These are phyloP conservation scores for Notospermus geniculatus DNA, from an alignment of 1,140 invertebrate species.

Conservation along the genomic window DNA sequence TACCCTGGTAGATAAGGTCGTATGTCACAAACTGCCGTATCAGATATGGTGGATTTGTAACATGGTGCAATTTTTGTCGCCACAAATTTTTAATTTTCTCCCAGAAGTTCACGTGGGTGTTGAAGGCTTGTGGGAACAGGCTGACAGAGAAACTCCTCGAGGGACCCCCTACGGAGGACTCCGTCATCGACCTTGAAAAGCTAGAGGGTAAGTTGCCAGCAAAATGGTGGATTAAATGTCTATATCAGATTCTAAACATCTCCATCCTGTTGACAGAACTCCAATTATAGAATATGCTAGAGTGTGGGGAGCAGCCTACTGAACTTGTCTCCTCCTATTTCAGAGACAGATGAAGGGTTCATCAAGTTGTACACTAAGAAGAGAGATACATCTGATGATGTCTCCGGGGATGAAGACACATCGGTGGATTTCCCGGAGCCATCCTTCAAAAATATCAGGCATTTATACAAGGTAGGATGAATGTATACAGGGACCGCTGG, in stretches of 20 bases:
- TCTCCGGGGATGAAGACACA: neutral
- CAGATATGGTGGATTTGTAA: no score
- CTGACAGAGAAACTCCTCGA: slow-evolving; percentile 57
- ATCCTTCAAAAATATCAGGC: slow-evolving; percentile 32
- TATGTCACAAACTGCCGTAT: no score
- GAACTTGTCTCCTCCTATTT: no score
- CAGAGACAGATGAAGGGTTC: slow-evolving; percentile 58
- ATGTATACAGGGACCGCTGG: no score
- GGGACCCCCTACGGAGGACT: slow-evolving; percentile 57
- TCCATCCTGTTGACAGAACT: no score
- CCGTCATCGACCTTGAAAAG: slow-evolving; percentile 57
- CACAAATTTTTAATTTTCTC: no score
- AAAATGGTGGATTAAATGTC: no score
- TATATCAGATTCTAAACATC: no score
- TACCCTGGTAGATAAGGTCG: no score
- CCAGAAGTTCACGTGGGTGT: slow-evolving; percentile 59
- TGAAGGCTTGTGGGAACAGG: slow-evolving; percentile 54
- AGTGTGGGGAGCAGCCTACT: no score
- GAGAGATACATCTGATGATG: slow-evolving; percentile 10
- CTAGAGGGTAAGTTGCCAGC: slow-evolving; percentile 54
- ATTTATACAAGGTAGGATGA: slow-evolving; percentile 32
- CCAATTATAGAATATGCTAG: no score
- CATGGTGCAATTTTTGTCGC: no score
- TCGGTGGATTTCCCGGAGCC: neutral
- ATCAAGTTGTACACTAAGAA: slow-evolving; percentile 48